Percentiles rank a stretch among this genome's conserved stretches.
phyloP scores from a whole-genome alignment of 2,888 invertebrate species.

The Dioctria rufipes region DNA sequence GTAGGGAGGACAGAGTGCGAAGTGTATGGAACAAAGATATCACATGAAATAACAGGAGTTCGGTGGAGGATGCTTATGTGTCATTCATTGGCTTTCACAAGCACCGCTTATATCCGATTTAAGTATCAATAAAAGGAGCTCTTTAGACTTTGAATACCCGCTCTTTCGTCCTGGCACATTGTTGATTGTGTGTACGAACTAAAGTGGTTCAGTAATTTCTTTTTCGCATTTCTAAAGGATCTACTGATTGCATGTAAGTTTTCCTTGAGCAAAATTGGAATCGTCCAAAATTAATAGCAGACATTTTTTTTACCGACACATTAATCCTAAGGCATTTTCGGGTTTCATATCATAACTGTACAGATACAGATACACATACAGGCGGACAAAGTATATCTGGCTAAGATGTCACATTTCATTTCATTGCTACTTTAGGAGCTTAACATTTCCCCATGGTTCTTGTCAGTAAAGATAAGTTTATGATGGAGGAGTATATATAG shows the following conservation, averaged over 20 bases:
- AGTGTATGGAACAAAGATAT: slow-evolving; percentile 14
- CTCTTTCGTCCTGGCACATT: slow-evolving; percentile 12
- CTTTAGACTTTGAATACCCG: slow-evolving; percentile 32
- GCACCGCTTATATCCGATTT: slow-evolving; percentile 54
- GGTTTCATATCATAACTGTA: neutral
- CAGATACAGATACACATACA: too few relatives aligned
- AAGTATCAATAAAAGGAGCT: slow-evolving; percentile 56
- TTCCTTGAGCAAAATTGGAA: neutral
- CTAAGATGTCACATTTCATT: too few relatives aligned
- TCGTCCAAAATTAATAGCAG: neutral
- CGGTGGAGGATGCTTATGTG: slow-evolving; percentile 35
- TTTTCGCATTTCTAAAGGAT: neutral
- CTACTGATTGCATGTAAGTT: neutral
- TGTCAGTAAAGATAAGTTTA: too few relatives aligned
- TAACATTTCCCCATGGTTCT: too few relatives aligned
- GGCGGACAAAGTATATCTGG: too few relatives aligned
- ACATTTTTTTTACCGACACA: neutral
- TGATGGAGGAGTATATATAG: too few relatives aligned
- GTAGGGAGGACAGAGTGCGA: neutral
- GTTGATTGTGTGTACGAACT: neutral
- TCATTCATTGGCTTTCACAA: slow-evolving; percentile 55
- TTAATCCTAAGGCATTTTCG: neutral
- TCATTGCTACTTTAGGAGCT: too few relatives aligned
- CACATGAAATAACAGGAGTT: slow-evolving; percentile 11
- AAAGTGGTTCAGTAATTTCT: neutral